These are phyloP conservation scores for Drosophila longiperda DNA, from an alignment of 2,888 invertebrate species.

Conservation along the genomic window DNA sequence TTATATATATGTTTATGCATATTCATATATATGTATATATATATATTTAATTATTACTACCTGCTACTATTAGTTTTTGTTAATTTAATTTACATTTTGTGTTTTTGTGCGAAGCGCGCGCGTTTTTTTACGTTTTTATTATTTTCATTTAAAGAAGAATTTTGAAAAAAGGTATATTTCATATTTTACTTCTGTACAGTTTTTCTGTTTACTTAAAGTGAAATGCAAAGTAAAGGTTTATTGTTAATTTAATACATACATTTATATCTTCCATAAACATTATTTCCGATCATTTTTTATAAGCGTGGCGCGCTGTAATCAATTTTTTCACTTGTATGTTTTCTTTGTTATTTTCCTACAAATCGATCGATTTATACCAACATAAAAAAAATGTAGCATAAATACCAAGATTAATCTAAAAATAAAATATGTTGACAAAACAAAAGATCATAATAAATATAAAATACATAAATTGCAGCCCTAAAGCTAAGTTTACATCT, in stretches of 20 bases:
- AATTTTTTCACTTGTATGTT: conserved; percentile 58
- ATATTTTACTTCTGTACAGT: conserved; percentile 64
- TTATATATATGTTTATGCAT: conserved; percentile 15
- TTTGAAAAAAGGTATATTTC: conserved; percentile 15
- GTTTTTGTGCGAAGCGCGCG: conserved; percentile 70
- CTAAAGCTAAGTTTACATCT: conserved; percentile 66
- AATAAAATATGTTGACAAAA: conserved; percentile 51
- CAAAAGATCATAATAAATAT: conserved; percentile 41
- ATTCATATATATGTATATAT: conserved; percentile 22
- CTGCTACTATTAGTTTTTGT: conserved; percentile 74
- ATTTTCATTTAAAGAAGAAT: conserved; percentile 29
- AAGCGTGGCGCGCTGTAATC: conserved; percentile 67
- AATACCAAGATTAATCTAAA: conserved; percentile 43
- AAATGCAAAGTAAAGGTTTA: conserved; percentile 43
- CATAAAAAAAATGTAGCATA: conserved; percentile 49
- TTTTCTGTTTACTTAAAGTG: conserved; percentile 59
- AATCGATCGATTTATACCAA: conserved; percentile 44
- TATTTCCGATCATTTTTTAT: conserved; percentile 50
- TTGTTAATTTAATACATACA: conserved; percentile 46
- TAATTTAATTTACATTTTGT: conserved; percentile 75
- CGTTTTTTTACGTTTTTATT: conserved; percentile 35
- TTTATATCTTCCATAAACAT: conserved; percentile 59
- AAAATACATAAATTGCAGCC: conserved; percentile 57
- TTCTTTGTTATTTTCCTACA: conserved; percentile 58
- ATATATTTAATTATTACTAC: conserved; percentile 56